These are phyloP conservation scores for Ammospiza nelsoni DNA, from an alignment of 2,113 vertebrate species.

Conservation along the genomic window DNA sequence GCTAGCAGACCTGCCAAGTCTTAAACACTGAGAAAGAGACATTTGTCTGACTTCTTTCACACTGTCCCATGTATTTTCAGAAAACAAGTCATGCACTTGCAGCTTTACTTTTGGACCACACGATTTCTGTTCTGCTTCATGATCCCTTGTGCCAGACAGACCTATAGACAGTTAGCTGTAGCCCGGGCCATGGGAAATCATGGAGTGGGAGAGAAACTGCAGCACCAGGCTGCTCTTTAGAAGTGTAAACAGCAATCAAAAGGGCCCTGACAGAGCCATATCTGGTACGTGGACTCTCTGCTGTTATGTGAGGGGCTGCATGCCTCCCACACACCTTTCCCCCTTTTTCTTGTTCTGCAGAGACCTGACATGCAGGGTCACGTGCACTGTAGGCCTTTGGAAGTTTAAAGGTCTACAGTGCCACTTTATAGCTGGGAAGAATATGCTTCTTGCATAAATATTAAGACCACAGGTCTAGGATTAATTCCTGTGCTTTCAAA, in stretches of 20 bases:
- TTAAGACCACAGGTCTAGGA: not conserved
- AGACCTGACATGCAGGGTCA: constrained; percentile 8
- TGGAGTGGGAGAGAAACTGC: constrained; percentile 12
- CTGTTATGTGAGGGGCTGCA: not conserved
- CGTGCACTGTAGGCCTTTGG: not conserved
- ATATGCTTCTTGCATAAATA: not conserved
- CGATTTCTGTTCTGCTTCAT: constrained; percentile 45
- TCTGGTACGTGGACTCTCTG: constrained; percentile 1
- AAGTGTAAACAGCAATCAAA: constrained; percentile 45
- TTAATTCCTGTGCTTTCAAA: not conserved
- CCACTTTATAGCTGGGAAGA: not conserved
- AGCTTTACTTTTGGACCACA: constrained; percentile 43
- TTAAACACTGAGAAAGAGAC: constrained; percentile 55
- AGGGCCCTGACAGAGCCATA: constrained; percentile 14
- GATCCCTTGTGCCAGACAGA: constrained; percentile 58
- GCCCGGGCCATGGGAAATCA: constrained; percentile 36
- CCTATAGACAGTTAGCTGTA: constrained; percentile 35
- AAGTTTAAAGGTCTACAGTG: constrained; percentile 7
- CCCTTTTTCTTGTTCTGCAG: constrained; percentile 14
- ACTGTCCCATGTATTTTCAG: constrained; percentile 68
- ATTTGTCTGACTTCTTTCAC: constrained; percentile 66
- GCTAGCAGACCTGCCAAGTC: constrained; percentile 53
- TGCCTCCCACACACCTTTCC: constrained; percentile 17
- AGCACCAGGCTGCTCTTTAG: constrained; percentile 23
- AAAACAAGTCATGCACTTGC: constrained; percentile 62